These are phyloP conservation scores for Patella vulgata DNA, from an alignment of 1,140 invertebrate genomes.

Conservation along the genomic window DNA sequence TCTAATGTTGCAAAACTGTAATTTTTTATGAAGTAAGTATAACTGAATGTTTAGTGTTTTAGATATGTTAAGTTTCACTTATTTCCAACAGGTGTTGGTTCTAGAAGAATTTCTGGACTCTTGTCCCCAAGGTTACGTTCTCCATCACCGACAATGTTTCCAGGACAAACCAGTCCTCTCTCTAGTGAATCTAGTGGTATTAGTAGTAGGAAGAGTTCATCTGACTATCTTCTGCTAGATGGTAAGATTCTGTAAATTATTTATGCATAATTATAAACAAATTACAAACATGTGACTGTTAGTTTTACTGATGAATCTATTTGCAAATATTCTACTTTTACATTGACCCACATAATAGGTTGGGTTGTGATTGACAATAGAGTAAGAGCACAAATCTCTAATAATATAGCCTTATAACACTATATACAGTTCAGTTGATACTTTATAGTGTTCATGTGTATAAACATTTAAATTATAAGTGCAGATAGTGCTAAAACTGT, in stretches of 20 bases:
- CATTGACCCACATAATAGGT: not conserved
- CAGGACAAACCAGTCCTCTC: constrained; percentile 73
- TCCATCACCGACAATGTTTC: constrained; percentile 54
- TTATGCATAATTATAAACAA: too few relatives aligned
- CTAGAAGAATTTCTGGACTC: constrained; percentile 45
- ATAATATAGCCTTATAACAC: too few relatives aligned
- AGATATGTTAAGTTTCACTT: too few relatives aligned
- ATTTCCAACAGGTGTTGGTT: constrained; percentile 13
- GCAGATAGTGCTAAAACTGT: too few relatives aligned
- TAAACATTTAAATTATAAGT: too few relatives aligned
- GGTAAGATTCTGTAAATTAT: constrained; percentile 61
- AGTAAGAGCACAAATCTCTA: not conserved
- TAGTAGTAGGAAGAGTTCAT: constrained; percentile 88
- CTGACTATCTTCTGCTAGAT: constrained; percentile 87
- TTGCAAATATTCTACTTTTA: too few relatives aligned
- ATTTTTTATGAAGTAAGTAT: not conserved
- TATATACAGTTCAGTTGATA: too few relatives aligned
- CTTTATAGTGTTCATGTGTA: too few relatives aligned
- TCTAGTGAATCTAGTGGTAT: constrained; percentile 91
- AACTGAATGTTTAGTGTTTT: not conserved
- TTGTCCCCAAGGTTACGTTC: constrained; percentile 51
- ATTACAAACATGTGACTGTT: too few relatives aligned
- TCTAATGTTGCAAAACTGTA: too few relatives aligned
- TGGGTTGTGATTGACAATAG: not conserved
- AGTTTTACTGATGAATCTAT: too few relatives aligned